Conservation (phyloP, 2,113 vertebrate species). For the Cinclus cinclus region DNA sequence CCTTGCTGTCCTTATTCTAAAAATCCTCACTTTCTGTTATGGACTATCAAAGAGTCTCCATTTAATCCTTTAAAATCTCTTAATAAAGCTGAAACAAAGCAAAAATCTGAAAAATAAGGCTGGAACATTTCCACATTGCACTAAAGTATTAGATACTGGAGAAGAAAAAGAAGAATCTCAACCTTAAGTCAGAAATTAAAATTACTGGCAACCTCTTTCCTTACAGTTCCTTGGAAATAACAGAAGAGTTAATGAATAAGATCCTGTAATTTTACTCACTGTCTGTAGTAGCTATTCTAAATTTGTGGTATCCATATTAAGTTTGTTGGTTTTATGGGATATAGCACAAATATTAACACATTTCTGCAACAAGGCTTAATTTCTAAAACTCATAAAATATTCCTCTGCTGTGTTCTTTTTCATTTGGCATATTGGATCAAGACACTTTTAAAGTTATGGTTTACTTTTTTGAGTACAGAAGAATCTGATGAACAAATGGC, state of each 20-base stretch:
- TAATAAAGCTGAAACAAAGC: background rate
- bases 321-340: background rate
- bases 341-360: background rate
- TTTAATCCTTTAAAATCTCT: background rate
- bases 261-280: background rate
- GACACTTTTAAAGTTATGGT: background rate
- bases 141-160: background rate
- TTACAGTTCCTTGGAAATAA: background rate
- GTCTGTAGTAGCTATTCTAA: background rate
- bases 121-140: background rate
- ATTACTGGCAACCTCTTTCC: background rate
- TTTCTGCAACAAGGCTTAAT: background rate
- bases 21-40: accelerated
- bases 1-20: background rate
- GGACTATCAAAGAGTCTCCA: background rate
- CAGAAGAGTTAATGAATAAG: background rate
- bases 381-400: background rate
- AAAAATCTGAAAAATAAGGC: background rate
- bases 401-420: background rate
- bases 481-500: accelerated
- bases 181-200: background rate
- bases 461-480: background rate
- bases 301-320: background rate
- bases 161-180: background rate
- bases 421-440: background rate